These are phyloP conservation scores for Temnothorax curvispinosus DNA, from an alignment of 1,140 invertebrate species.

Conservation along the genomic window DNA sequence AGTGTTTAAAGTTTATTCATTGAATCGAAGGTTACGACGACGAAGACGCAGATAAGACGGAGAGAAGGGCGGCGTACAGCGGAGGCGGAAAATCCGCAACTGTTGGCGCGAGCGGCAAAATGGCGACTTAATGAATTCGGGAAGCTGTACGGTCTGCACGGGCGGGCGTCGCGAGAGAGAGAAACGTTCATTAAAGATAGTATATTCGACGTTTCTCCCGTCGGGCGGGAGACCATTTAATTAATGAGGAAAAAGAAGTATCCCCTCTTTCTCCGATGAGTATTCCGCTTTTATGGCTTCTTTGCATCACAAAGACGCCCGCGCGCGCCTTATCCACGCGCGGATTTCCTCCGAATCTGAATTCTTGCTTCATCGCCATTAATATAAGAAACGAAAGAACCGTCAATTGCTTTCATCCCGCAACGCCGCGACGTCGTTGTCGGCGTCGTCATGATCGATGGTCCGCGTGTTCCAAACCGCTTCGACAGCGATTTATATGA, in stretches of 20 bases:
- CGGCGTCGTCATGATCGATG: slow-evolving; percentile 29
- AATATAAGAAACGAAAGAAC: slow-evolving; percentile 22
- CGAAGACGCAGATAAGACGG: background rate
- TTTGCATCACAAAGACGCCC: slow-evolving; percentile 10
- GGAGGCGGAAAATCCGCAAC: slow-evolving; percentile 8
- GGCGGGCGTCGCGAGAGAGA: background rate
- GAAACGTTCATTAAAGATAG: background rate
- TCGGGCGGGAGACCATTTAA: background rate
- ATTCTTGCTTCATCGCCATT: background rate
- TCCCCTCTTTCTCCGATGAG: background rate
- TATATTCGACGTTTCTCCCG: slow-evolving; percentile 7
- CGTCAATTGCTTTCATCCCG: background rate
- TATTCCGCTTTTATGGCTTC: background rate
- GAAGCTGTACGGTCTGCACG: background rate
- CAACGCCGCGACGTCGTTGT: background rate
- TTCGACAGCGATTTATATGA: background rate
- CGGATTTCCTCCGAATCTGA: background rate
- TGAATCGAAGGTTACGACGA: slow-evolving; percentile 56
- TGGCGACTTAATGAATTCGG: slow-evolving; percentile 27
- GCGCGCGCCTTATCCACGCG: background rate
- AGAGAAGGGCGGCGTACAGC: background rate
- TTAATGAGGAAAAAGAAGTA: slow-evolving; percentile 26
- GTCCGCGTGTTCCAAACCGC: background rate
- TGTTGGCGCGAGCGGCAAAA: background rate
- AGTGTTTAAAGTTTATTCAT: slow-evolving; percentile 37